Percentiles rank a stretch among this genome's conserved stretches.
Conservation (phyloP, 53 echinoderm and acorn worm genomes). For the Apostichopus leukothele region DNA sequence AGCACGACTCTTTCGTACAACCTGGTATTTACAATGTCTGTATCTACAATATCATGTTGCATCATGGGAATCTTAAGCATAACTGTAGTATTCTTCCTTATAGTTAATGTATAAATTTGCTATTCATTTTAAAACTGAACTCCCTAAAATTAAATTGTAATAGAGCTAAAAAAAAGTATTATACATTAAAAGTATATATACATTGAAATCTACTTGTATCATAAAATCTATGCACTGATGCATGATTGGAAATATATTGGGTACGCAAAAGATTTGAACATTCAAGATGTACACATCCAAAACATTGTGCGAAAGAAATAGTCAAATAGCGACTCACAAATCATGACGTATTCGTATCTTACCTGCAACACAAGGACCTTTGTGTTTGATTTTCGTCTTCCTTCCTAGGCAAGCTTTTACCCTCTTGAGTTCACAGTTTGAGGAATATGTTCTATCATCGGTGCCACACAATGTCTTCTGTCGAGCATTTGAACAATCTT, state of each 20-base stretch:
- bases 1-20: too few relatives aligned
- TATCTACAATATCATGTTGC: too few relatives aligned
- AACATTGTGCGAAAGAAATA: too few relatives aligned
- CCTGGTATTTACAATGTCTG: too few relatives aligned
- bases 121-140: neutral
- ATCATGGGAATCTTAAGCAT: neutral
- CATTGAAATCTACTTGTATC: too few relatives aligned
- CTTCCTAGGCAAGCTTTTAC: conserved; percentile 75
- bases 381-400: conserved; percentile 69
- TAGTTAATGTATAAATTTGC: neutral
- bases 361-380: conserved; percentile 70
- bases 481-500: conserved; percentile 67
- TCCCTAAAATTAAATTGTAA: too few relatives aligned
- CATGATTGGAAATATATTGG: too few relatives aligned
- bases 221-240: too few relatives aligned
- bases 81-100: neutral
- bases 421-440: conserved; percentile 81
- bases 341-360: neutral
- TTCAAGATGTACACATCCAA: too few relatives aligned
- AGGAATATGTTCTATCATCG: conserved; percentile 87
- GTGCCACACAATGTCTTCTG: conserved; percentile 77
- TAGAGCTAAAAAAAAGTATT: too few relatives aligned
- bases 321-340: neutral
- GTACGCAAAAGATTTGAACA: too few relatives aligned
- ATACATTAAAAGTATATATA: too few relatives aligned